phyloP scores from a whole-genome alignment of 2,797 vertebrate genomes.

The Okamejei kenojei region DNA sequence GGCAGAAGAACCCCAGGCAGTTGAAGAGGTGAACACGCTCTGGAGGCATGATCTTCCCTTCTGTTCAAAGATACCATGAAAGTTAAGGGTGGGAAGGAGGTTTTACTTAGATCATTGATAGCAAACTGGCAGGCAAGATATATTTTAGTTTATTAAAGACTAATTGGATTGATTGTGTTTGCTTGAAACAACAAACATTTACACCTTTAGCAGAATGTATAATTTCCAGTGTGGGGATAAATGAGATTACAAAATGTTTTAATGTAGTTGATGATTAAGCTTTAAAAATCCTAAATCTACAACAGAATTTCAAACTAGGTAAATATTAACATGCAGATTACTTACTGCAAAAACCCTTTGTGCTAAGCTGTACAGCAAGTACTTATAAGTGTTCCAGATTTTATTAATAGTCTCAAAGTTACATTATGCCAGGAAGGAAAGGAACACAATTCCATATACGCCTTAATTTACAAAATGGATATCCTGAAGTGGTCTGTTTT shows the following conservation, averaged over 20 bases:
- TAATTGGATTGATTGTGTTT: background rate
- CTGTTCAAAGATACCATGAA: background rate
- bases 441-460: background rate
- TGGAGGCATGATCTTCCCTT: background rate
- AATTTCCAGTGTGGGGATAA: background rate
- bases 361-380: background rate
- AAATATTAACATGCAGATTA: background rate
- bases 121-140: background rate
- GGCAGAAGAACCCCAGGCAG: background rate
- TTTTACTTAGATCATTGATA: no score
- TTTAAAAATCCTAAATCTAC: background rate
- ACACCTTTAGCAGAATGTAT: background rate
- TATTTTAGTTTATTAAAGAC: background rate
- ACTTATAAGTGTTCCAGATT: background rate
- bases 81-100: background rate
- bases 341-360: background rate
- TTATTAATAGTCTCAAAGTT: constrained; percentile 2
- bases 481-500: background rate
- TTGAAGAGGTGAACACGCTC: background rate
- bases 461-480: background rate
- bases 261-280: background rate
- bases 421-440: background rate
- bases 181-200: no score
- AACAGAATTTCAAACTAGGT: background rate
- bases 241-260: background rate